These are phyloP conservation scores for Perdita meconis DNA, from an alignment of 2,888 invertebrate species.

Conservation along the genomic window DNA sequence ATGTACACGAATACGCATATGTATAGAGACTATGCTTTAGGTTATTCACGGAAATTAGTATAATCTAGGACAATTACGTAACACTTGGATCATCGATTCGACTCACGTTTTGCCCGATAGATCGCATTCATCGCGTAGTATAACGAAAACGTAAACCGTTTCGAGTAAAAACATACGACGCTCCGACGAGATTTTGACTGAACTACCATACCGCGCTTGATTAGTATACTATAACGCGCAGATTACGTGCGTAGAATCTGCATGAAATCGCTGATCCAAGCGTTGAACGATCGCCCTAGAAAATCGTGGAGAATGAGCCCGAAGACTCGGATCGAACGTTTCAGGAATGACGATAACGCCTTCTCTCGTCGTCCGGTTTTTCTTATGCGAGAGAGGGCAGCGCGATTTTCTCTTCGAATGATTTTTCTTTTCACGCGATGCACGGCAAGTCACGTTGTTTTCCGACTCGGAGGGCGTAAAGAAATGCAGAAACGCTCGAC, in stretches of 20 bases:
- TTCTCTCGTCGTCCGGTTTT: conserved; percentile 15
- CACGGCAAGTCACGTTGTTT: conserved; percentile 81
- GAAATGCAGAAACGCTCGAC: conserved; percentile 72
- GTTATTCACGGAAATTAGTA: conserved; percentile 12
- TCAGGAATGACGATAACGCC: conserved; percentile 72
- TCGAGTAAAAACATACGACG: too few relatives aligned
- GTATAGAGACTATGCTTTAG: conserved; percentile 27
- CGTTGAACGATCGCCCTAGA: background rate
- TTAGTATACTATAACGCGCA: too few relatives aligned
- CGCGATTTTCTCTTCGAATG: conserved; percentile 48
- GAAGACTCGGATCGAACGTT: conserved; percentile 83
- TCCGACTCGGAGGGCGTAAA: conserved; percentile 79
- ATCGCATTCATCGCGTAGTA: too few relatives aligned
- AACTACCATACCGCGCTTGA: too few relatives aligned
- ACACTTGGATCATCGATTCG: background rate
- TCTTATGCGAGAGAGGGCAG: conserved; percentile 12
- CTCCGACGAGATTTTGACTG: too few relatives aligned
- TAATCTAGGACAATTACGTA: background rate
- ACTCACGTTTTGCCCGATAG: too few relatives aligned
- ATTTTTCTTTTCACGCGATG: conserved; percentile 62
- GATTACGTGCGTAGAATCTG: background rate
- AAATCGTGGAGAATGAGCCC: conserved; percentile 62
- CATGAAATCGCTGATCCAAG: background rate
- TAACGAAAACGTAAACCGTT: too few relatives aligned
- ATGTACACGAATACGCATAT: conserved; percentile 12